Evolutionary conservation across 2,113 vertebrate genomes (phyloP).

Genomic region (Natator depressus): DNA sequence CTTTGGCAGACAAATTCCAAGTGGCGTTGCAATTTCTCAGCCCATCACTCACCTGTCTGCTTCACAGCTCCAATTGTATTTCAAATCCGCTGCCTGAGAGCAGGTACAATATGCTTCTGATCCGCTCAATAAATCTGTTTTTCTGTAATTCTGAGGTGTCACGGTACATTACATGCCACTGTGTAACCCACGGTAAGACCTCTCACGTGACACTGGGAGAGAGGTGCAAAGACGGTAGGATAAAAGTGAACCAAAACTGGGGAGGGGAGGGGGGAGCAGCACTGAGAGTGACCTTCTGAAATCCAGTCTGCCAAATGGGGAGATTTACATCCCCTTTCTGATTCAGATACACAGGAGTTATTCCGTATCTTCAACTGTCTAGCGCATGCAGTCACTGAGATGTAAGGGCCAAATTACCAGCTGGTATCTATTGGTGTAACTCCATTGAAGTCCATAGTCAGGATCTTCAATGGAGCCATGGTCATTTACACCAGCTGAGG

Average conservation of each 20-base stretch:
- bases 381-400: neutral
- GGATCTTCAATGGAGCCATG: neutral
- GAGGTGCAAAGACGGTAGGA: neutral
- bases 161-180: neutral
- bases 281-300: neutral
- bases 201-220: neutral
- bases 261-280: neutral
- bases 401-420: neutral
- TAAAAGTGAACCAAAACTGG: neutral
- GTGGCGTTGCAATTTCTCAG: neutral
- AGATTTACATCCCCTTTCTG: neutral
- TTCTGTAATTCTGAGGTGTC: neutral
- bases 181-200: neutral
- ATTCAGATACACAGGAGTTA: neutral
- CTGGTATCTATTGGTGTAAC: neutral
- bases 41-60: neutral
- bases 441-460: neutral
- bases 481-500: neutral
- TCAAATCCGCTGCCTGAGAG: neutral
- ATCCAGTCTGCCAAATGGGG: neutral
- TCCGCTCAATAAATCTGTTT: neutral
- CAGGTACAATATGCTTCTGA: neutral
- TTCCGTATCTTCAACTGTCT: neutral
- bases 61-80: neutral
- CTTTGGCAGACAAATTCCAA: neutral